A percentile compares a stretch with the other conserved stretches of the same genome.
Conservation (phyloP, 2,888 invertebrate species). For the Alloscopus bannaensis region DNA sequence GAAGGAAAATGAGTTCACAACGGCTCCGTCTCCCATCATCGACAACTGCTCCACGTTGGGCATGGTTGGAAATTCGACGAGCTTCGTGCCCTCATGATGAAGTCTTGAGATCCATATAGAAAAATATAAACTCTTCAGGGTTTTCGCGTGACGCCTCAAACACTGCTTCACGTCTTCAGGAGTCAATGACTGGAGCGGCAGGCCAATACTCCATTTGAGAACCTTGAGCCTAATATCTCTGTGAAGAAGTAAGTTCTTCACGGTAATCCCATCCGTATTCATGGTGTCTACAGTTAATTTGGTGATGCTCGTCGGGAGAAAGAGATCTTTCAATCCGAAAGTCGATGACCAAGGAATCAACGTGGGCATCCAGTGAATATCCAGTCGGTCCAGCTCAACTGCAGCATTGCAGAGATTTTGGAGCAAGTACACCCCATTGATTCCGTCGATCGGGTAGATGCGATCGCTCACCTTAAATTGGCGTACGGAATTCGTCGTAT, state of each 20-base stretch:
- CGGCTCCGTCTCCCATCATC: conserved; percentile 47
- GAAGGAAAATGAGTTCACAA: conserved; percentile 42
- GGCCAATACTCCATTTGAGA: conserved; percentile 49
- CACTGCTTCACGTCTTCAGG: conserved; percentile 40
- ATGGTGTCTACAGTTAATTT: conserved; percentile 46
- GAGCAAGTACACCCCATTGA: conserved; percentile 47
- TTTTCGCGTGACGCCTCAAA: conserved; percentile 45
- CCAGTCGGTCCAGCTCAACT: conserved; percentile 22
- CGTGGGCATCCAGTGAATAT: conserved; percentile 55
- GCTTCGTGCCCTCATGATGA: conserved; percentile 48
- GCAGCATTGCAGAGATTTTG: conserved; percentile 50
- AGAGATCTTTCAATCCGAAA: conserved; percentile 57
- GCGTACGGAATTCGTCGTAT: conserved; percentile 37
- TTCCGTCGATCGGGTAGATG: conserved; percentile 50
- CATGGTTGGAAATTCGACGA: conserved; percentile 49
- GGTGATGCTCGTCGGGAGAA: conserved; percentile 40
- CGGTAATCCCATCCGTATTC: conserved; percentile 44
- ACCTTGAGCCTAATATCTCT: conserved; percentile 29
- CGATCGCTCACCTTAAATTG: conserved; percentile 52
- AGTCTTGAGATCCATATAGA: conserved; percentile 52
- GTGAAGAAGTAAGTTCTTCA: conserved; percentile 38
- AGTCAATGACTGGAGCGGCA: conserved; percentile 38
- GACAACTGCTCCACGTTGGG: conserved; percentile 49
- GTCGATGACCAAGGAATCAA: conserved; percentile 49
- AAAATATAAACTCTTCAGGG: conserved; percentile 43